Percentiles rank a stretch among this genome's conserved stretches.
phyloP scores from a whole-genome alignment of 1,140 invertebrate species.

The Drosophila tani region DNA sequence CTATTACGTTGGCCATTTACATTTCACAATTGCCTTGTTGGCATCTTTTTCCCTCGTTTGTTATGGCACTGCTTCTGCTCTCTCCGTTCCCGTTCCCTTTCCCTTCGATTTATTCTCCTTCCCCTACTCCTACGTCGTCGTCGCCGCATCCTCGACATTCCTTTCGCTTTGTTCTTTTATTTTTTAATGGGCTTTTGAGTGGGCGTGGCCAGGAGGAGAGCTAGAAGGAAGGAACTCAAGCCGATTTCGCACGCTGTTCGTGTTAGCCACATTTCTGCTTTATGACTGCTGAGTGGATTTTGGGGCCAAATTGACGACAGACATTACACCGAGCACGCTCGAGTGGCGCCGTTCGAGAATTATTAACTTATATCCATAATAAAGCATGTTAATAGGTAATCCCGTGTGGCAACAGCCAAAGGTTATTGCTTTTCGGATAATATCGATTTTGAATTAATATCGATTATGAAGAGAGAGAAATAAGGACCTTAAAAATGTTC shows the following conservation, averaged over 20 bases:
- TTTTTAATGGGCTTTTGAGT: constrained; percentile 68
- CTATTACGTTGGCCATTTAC: constrained; percentile 78
- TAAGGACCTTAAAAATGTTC: not conserved
- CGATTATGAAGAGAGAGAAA: not conserved
- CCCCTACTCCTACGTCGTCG: too few relatives aligned
- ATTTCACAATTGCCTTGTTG: constrained; percentile 82
- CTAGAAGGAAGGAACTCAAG: constrained; percentile 15
- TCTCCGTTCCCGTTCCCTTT: not conserved
- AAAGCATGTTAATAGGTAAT: constrained; percentile 35
- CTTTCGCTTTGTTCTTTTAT: constrained; percentile 49
- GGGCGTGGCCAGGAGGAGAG: constrained; percentile 24
- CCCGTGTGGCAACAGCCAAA: not conserved
- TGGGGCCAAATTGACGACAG: constrained; percentile 44
- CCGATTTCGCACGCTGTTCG: constrained; percentile 47
- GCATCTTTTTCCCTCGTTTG: constrained; percentile 65
- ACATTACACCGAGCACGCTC: constrained; percentile 25
- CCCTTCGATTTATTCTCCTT: not conserved
- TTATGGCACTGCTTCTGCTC: constrained; percentile 44
- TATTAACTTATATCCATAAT: constrained; percentile 34
- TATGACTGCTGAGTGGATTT: constrained; percentile 54
- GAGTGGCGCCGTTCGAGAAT: constrained; percentile 26
- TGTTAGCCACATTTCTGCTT: constrained; percentile 17
- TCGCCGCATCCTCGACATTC: not conserved
- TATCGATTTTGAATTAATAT: constrained; percentile 7
- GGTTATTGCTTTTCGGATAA: not conserved